Percentiles rank a stretch among this genome's conserved stretches.
phyloP scores from a whole-genome alignment of 2,797 vertebrate genomes.

The Ctenochaetus hawaiiensis region DNA sequence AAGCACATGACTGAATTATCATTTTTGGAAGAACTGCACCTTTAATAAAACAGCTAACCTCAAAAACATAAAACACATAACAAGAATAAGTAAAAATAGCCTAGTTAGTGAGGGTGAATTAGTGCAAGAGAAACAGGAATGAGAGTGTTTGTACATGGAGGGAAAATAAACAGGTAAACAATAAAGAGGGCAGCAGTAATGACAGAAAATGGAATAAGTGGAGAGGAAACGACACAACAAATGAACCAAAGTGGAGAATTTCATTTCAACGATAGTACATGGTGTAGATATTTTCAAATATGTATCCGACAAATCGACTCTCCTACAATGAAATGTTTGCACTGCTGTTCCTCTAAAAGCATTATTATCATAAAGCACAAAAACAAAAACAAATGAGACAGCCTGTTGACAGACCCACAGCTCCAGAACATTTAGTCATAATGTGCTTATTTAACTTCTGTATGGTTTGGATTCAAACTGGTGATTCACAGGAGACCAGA shows the following conservation, averaged over 20 bases:
- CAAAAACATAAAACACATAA: not conserved
- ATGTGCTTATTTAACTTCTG: not conserved
- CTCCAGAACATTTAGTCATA: constrained; percentile 19
- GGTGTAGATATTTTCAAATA: constrained; percentile 8
- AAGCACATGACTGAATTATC: too few species aligned
- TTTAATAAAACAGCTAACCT: too few species aligned
- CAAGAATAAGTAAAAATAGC: not conserved
- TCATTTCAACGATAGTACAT: not conserved
- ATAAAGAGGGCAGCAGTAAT: not conserved
- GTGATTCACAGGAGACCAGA: constrained; percentile 13
- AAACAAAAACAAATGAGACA: not conserved
- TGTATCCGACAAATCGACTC: not conserved
- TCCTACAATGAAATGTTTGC: not conserved
- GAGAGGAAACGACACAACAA: not conserved
- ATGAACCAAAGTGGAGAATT: constrained; percentile 1
- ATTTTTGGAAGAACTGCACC: too few species aligned
- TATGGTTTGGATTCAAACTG: not conserved
- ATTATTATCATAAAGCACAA: constrained; percentile 4
- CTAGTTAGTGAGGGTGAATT: not conserved
- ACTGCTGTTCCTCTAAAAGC: constrained; percentile 8
- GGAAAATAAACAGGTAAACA: constrained; percentile 15
- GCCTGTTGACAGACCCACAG: not conserved
- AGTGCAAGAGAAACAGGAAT: not conserved
- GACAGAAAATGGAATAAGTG: constrained; percentile 34
- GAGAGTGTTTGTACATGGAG: not conserved